Percentiles rank a stretch among this genome's conserved stretches.
Conservation (phyloP, 2,113 vertebrate genomes). For the Myrmecobius fasciatus region DNA sequence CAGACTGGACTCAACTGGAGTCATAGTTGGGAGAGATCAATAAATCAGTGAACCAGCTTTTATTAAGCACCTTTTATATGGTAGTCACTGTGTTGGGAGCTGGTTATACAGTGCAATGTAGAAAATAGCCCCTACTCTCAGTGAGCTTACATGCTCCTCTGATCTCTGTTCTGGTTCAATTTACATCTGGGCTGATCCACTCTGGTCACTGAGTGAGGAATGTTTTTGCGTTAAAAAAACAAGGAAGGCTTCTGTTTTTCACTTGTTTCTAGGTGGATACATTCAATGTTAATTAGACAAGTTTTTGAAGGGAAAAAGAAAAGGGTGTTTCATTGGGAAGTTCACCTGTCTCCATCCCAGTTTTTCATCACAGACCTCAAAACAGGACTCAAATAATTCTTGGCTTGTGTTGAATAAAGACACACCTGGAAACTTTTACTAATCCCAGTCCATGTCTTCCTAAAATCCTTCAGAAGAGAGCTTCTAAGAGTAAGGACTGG, state of each 20-base stretch:
- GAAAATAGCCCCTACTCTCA: not conserved
- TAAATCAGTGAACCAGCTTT: not conserved
- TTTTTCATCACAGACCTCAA: not conserved
- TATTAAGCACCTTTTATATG: not conserved
- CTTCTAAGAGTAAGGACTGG: not conserved
- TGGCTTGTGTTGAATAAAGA: not conserved
- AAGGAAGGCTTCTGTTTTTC: not conserved
- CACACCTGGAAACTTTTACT: not conserved
- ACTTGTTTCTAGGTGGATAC: not conserved
- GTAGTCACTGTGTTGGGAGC: not conserved
- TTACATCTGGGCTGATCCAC: not conserved
- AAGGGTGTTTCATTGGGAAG: not conserved
- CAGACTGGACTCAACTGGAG: not conserved
- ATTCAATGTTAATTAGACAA: not conserved
- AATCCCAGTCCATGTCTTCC: not conserved
- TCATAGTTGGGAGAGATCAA: not conserved
- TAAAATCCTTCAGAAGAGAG: not conserved
- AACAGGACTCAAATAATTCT: not conserved
- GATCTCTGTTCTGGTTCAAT: not conserved
- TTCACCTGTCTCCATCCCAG: not conserved
- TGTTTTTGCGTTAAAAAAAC: not conserved
- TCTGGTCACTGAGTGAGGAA: not conserved
- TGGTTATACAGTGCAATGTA: not conserved
- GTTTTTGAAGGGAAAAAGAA: not conserved
- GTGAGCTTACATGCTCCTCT: not conserved